Evolutionary conservation across 2,888 invertebrate species (phyloP), one percentile per base, ranked within the genome.

Genomic region (Homarus gammarus): DNA sequence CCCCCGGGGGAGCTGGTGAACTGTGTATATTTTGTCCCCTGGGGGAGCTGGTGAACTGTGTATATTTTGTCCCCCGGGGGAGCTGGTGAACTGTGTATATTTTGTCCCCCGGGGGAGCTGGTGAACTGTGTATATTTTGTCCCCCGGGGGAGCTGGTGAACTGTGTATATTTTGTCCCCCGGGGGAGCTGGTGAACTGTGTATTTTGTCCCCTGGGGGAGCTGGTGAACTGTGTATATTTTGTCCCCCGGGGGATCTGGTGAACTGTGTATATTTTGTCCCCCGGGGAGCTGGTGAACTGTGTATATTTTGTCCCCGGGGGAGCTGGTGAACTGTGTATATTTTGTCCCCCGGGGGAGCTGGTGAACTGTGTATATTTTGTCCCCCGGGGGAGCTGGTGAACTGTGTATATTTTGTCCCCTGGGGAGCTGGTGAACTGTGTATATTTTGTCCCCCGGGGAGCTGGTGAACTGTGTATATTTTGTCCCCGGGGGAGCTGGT

Each of bases 11-110:
- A n/a, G n/a, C n/a, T n/a, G n/a, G n/a, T n/a, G n/a, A n/a, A n/a
- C n/a, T n/a, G 10, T 56, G 56, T 18, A 22, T 56, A n/a, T n/a
- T n/a, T n/a, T n/a, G n/a, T n/a, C n/a, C n/a, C n/a, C n/a, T n/a
- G 44, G 44, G 44, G 12, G 6, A 10, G 27, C 6, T 6, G 64
- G 38, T 40, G 38, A 81, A 40, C 31, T 22, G 44, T 8, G 72
- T 72, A 83, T 75, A 83, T 75, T 75, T 61, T 61, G 61, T 64
- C 64, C 49, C 64, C 64, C n/a, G n/a, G n/a, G n/a, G n/a, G n/a
- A n/a, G n/a, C n/a, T n/a, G n/a, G n/a, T n/a, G n/a, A n/a, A n/a
- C n/a, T n/a, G 10, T 56, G 56, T 18, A 22, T 56, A 56, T 56
- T 56, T 56, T 56, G n/a, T 56, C 56, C 56, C 56, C 15, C 18